Base-by-base conservation (phyloP, 2,888 invertebrate genomes). In the Brenthis ino region DNA sequence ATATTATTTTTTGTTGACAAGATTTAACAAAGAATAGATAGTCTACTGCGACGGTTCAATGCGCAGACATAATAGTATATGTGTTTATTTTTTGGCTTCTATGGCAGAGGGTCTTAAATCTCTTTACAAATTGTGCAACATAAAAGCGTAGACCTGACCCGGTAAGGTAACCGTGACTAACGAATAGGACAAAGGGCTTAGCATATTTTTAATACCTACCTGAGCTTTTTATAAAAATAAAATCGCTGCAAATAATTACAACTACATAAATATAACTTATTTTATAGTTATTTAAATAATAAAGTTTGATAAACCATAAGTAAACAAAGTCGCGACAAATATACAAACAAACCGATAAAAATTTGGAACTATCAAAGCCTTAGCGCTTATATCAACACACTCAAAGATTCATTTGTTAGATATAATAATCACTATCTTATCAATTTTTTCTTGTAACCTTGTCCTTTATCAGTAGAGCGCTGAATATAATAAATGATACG, bases 1-100 rank as follows among this genome's bases (percentile, higher is more conserved):
- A 83, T 80, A 79, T 69, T 75, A 86, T 81, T 85, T 93, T 92
- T 89, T 91, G 86, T 83, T 78, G 74, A 77, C 77, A 77, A 85
- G 85, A 89, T 86, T 83, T 83, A 80, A 89, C 89, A 89, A 87
- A 85, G 87, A 83, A 83, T 82, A 91, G 86, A 88, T 89, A 87
- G 87, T 86, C 87, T 85, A 84, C 78, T 82, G 84, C 76, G 87
- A 85, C 78, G 89, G 89, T 91, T 91, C 89, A 89, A 87, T 89
- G 90, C 88, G 84, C 82, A 82, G 76, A 77, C 82, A 91, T 87
- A 91, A 90, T 86, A 78, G 85, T 80, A 76, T 81, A 86, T 82
- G 86, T 89, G 87, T 89, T 91, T 89, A 84, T 87, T 87, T 91
- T 91, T 91, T 89, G 87, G 87, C 84, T 79, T 81, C 79, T 76